Conservation (phyloP, 23 tunicate genomes). For the Diplosoma virens region DNA sequence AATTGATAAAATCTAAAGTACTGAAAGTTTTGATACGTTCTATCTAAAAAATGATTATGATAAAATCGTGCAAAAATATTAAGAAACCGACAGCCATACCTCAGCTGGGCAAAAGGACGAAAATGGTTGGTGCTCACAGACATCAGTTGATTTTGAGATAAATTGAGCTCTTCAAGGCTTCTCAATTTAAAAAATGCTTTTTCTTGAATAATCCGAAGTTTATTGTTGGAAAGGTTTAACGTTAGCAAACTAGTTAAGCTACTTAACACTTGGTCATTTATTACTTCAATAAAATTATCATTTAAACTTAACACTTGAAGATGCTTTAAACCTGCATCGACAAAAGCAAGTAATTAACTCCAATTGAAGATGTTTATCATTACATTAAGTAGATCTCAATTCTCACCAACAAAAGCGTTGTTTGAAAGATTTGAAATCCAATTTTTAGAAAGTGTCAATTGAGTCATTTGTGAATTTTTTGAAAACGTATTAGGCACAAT, state of each 20-base stretch:
- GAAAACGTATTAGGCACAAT: background rate
- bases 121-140: too few relatives aligned
- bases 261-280: background rate
- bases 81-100: too few relatives aligned
- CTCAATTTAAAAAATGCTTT: background rate
- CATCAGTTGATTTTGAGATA: background rate
- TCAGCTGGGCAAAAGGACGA: too few relatives aligned
- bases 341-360: background rate
- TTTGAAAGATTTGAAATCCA: background rate
- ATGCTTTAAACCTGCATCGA: constrained; percentile 5
- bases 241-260: background rate
- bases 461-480: background rate
- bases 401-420: constrained; percentile 4
- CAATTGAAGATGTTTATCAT: too few relatives aligned
- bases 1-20: too few relatives aligned
- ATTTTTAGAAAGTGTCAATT: background rate
- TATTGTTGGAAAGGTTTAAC: background rate
- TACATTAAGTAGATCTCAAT: too few relatives aligned
- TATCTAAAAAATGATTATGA: too few relatives aligned
- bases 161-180: background rate
- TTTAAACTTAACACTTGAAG: background rate
- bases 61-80: too few relatives aligned
- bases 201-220: background rate
- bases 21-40: too few relatives aligned
- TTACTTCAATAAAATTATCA: background rate